These are phyloP conservation scores for Psephotus haematonotus DNA, from an alignment of 2,113 vertebrate species.

Conservation along the genomic window DNA sequence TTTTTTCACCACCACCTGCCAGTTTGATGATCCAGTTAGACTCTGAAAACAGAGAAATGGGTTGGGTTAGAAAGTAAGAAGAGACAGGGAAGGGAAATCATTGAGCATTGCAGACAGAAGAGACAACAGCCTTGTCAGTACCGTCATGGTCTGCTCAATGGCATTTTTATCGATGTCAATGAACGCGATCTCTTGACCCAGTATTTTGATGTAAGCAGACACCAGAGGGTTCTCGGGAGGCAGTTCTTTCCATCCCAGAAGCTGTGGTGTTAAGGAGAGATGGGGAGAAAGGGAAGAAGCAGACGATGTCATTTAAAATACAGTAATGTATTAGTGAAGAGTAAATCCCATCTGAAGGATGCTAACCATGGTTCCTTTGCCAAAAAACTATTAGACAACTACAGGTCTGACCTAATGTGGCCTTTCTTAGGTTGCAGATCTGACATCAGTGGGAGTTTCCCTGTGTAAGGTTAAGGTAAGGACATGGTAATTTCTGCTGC, in stretches of 20 bases:
- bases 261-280: constrained; percentile 50
- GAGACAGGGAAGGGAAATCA: background rate
- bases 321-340: background rate
- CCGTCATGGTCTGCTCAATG: constrained; percentile 72
- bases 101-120: background rate
- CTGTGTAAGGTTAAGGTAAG: background rate
- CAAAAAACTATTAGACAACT: background rate
- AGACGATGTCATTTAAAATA: background rate
- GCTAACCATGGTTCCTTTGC: background rate
- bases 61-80: background rate
- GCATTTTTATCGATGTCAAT: constrained; percentile 72
- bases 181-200: constrained; percentile 83
- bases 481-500: background rate
- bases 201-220: constrained; percentile 76
- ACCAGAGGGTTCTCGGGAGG: constrained; percentile 64
- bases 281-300: background rate
- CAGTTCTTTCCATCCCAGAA: constrained; percentile 76
- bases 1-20: constrained; percentile 26
- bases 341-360: background rate
- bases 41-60: constrained; percentile 47
- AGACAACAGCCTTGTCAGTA: constrained; percentile 46
- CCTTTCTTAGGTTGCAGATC: background rate
- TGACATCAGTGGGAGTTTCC: background rate
- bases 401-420: background rate
- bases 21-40: constrained; percentile 11